A percentile compares a stretch with the other conserved stretches of the same genome.
phyloP scores from a whole-genome alignment of 1,140 invertebrate genomes.

The Drosophila pallidifrons region DNA sequence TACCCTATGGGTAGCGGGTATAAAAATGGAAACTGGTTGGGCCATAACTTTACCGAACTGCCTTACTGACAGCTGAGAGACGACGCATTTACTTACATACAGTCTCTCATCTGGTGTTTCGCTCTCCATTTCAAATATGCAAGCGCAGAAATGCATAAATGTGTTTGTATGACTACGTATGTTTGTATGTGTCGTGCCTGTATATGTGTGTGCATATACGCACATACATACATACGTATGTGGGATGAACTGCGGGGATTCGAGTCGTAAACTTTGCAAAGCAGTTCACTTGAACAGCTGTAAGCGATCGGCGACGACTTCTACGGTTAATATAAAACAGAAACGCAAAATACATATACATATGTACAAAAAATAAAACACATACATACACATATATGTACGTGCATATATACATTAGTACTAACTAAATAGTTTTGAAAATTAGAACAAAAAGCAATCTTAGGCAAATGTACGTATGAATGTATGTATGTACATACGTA shows the following conservation, averaged over 20 bases:
- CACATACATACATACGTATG: constrained; percentile 34
- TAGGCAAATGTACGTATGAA: constrained; percentile 13
- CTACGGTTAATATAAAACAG: constrained; percentile 57
- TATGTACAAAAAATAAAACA: constrained; percentile 6
- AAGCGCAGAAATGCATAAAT: constrained; percentile 52
- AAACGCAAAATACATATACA: constrained; percentile 21
- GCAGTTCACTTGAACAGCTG: constrained; percentile 79
- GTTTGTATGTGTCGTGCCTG: constrained; percentile 31
- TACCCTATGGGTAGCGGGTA: too few relatives aligned
- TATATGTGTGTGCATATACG: constrained; percentile 24
- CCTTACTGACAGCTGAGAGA: constrained; percentile 54
- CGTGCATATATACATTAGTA: constrained; percentile 25
- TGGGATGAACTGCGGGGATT: constrained; percentile 49
- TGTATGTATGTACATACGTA: constrained; percentile 30
- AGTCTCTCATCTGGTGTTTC: constrained; percentile 37
- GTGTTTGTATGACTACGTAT: constrained; percentile 27
- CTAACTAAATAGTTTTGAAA: constrained; percentile 14
- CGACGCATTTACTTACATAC: constrained; percentile 37
- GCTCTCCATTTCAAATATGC: constrained; percentile 46
- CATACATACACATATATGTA: constrained; percentile 30
- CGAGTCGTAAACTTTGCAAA: constrained; percentile 67
- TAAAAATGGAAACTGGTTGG: neutral
- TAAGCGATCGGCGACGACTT: constrained; percentile 74
- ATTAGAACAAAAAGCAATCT: constrained; percentile 17
- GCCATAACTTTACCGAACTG: constrained; percentile 27